These are phyloP conservation scores for Cerceris ruficornis DNA, from an alignment of 2,888 invertebrate species.

Conservation along the genomic window DNA sequence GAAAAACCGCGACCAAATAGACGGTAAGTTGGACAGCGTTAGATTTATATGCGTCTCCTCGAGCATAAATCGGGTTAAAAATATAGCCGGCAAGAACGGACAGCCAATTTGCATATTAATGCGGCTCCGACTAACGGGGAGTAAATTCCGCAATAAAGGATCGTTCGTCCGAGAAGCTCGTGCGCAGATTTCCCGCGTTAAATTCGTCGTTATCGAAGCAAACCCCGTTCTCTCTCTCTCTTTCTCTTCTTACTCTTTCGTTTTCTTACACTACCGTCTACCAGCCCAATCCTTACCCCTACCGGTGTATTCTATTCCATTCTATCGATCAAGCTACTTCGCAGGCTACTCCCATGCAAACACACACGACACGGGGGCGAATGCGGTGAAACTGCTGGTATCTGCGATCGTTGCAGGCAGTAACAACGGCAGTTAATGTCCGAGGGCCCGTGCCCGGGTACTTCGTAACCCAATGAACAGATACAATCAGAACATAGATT, in stretches of 20 bases:
- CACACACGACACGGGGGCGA: slow-evolving; percentile 71
- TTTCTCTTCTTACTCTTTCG: slow-evolving; percentile 32
- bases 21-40: too few species aligned
- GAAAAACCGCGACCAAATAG: too few species aligned
- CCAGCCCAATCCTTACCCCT: too few species aligned
- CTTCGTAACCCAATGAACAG: slow-evolving; percentile 80
- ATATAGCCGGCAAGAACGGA: too few species aligned
- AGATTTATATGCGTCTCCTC: too few species aligned
- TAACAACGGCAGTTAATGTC: slow-evolving; percentile 81
- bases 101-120: too few species aligned
- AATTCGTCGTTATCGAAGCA: slow-evolving; percentile 55
- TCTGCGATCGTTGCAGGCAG: slow-evolving; percentile 79
- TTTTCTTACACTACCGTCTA: slow-evolving; percentile 44
- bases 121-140: too few species aligned
- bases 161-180: too few species aligned
- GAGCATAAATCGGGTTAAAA: too few species aligned
- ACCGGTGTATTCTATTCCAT: slow-evolving; percentile 66
- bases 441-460: slow-evolving; percentile 76
- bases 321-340: slow-evolving; percentile 74
- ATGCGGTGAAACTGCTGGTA: slow-evolving; percentile 77
- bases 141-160: too few species aligned
- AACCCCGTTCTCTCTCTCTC: slow-evolving; percentile 26
- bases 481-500: slow-evolving; percentile 80
- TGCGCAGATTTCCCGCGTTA: slow-evolving; percentile 24
- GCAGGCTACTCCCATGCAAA: slow-evolving; percentile 71